Evolutionary conservation across 2,888 invertebrate species (phyloP).

Genomic region (Dilophus febrilis): DNA sequence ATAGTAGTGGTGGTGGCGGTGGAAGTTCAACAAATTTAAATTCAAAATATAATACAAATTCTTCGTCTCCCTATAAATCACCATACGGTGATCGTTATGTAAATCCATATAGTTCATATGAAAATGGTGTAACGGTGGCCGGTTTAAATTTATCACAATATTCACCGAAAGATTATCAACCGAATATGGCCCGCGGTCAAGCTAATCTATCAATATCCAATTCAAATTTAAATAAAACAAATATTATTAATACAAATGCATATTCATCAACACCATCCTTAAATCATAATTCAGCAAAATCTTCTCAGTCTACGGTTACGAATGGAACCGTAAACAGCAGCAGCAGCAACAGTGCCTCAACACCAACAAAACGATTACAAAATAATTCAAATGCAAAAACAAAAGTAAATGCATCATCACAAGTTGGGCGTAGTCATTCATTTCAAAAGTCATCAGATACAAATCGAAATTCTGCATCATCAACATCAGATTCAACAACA

Average conservation of each 20-base stretch:
- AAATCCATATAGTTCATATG: conserved; percentile 25
- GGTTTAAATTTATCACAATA: conserved; percentile 21
- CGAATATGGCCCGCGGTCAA: conserved; percentile 9
- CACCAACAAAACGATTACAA: conserved; percentile 8
- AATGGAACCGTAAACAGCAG: background rate
- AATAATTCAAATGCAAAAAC: conserved; percentile 17
- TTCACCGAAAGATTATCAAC: conserved; percentile 15
- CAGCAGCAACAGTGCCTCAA: background rate
- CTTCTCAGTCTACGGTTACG: background rate
- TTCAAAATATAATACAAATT: conserved; percentile 8
- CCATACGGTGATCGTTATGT: conserved; percentile 26
- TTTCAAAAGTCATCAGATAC: conserved; percentile 28
- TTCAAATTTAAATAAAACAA: conserved; percentile 23
- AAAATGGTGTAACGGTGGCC: conserved; percentile 30
- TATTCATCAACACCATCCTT: conserved; percentile 11
- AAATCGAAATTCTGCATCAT: conserved; percentile 26
- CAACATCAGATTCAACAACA: conserved; percentile 6
- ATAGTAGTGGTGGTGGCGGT: conserved; percentile 14
- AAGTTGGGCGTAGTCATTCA: conserved; percentile 28
- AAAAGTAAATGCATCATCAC: conserved; percentile 10
- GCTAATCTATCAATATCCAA: conserved; percentile 26
- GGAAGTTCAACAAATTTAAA: conserved; percentile 6
- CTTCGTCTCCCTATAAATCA: conserved; percentile 17
- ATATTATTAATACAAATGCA: no score
- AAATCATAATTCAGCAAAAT: background rate